Evolutionary conservation across 2,113 vertebrate genomes (phyloP).

Genomic region (Gambusia holbrooki): DNA sequence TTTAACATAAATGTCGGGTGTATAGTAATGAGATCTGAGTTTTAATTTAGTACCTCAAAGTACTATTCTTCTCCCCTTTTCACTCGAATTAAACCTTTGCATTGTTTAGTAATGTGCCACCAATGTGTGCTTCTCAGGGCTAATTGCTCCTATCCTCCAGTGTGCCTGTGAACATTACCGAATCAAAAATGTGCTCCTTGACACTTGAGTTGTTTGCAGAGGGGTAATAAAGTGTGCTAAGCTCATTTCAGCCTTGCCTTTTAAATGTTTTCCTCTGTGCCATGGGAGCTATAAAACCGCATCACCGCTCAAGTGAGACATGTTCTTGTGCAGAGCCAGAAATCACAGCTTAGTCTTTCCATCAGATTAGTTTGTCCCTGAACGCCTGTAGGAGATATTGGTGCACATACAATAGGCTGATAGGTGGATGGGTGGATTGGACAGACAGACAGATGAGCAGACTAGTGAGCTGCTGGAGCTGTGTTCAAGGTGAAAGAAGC

Average conservation of each 20-base stretch:
- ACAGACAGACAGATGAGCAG: constrained; percentile 9
- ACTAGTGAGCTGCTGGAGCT: neutral
- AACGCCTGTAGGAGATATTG: constrained; percentile 42
- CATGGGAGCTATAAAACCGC: constrained; percentile 67
- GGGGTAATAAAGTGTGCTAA: constrained; percentile 73
- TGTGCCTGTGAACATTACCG: constrained; percentile 58
- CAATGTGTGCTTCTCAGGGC: constrained; percentile 38
- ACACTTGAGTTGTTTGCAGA: constrained; percentile 74
- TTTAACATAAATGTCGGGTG: neutral
- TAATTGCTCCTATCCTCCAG: constrained; percentile 62
- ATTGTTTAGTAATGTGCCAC: constrained; percentile 51
- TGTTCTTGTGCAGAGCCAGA: constrained; percentile 50
- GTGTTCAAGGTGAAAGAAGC: constrained; percentile 1
- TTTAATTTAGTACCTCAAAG: neutral
- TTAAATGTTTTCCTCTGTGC: constrained; percentile 66
- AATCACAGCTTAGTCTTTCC: constrained; percentile 59
- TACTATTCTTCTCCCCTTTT: constrained; percentile 14
- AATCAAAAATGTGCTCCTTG: constrained; percentile 60
- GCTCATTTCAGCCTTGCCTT: constrained; percentile 72
- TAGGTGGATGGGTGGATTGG: constrained; percentile 8
- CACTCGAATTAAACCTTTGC: constrained; percentile 39
- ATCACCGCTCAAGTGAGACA: constrained; percentile 69
- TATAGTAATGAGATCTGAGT: neutral
- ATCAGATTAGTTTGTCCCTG: constrained; percentile 64
- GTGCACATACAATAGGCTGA: constrained; percentile 13